phyloP scores from a whole-genome alignment of 2,113 vertebrate genomes.

The Eurypyga helias region DNA sequence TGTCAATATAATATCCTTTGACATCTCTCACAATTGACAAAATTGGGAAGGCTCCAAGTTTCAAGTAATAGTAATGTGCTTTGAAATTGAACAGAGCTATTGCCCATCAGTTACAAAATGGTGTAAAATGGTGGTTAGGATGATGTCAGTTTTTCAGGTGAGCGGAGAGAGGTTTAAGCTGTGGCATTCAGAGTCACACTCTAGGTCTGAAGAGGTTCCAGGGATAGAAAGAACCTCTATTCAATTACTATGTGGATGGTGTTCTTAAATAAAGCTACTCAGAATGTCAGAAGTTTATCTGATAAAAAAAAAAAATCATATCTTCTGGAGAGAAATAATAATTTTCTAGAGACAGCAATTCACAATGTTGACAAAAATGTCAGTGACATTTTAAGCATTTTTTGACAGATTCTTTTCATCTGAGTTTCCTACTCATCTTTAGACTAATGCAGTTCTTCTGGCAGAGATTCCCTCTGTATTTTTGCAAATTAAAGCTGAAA shows the following conservation, averaged over 20 bases:
- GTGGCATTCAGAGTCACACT: neutral
- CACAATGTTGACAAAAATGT: conserved; percentile 17
- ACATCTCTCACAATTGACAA: neutral
- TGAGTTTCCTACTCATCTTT: neutral
- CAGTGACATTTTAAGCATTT: neutral
- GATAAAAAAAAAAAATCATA: neutral
- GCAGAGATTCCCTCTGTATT: neutral
- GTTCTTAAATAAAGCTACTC: neutral
- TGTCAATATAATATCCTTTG: neutral
- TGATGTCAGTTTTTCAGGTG: neutral
- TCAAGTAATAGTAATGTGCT: neutral
- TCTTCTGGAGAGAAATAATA: neutral
- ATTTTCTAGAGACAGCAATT: neutral
- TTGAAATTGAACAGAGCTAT: neutral
- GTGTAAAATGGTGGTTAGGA: neutral
- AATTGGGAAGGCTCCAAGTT: neutral
- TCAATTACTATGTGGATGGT: neutral
- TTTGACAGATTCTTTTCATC: conserved; percentile 20
- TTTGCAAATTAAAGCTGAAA: conserved; percentile 21
- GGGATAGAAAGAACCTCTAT: neutral
- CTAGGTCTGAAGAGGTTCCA: neutral
- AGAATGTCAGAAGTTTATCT: neutral
- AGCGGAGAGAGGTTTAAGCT: neutral
- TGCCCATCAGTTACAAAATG: neutral
- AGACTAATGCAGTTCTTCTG: neutral